Base-by-base conservation (phyloP, 2,888 invertebrate genomes). In the Clepsis dumicolana region DNA sequence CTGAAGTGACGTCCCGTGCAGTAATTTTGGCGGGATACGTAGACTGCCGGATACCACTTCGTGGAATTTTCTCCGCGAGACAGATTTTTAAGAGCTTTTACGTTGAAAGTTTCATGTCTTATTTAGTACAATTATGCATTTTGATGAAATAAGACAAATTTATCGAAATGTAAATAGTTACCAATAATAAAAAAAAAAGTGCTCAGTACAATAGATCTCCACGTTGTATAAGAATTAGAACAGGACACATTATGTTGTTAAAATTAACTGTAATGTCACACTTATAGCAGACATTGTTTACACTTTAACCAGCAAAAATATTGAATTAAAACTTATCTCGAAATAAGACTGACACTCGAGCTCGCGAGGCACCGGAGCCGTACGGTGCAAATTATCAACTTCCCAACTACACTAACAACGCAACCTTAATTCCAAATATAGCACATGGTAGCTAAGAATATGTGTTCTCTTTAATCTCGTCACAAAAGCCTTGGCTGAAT, bases 401-500 rank as follows among this genome's bases (percentile, higher is more conserved):
- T 68, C 41, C 59, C 75, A 76, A 79, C 82, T 78, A 72, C 64
- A 71, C 71, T 75, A 75, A 77, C 61, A 64, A 52, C 61, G 68
- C 70, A 82, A 76, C 82, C 82, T 84, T 86, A 86, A 87, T 87
- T 89, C 84, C 82, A 85, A 91, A 90, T 90, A 88, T 90, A 91
- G 87, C 86, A 71, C 80, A 79, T 80, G 79, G 79, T 38, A 86
- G 84, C 84, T 85, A 88, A 91, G 91, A 89, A 90, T 90, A 82
- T 87, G 84, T 85, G 89, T 86, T 88, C 90, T 87, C 90, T 93
- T 93, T 92, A 93, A 93, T 93, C 90, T 91, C 86, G 91, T 89
- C 90, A 93, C 93, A 93, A 93, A 93, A 91, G 92, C 91, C 86
- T 89, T 85, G 89, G 90, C 90, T 92, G 91, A 90, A 87, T 93